Evolutionary conservation across 2,888 invertebrate species (phyloP).

Genomic region (Lithodes maja): DNA sequence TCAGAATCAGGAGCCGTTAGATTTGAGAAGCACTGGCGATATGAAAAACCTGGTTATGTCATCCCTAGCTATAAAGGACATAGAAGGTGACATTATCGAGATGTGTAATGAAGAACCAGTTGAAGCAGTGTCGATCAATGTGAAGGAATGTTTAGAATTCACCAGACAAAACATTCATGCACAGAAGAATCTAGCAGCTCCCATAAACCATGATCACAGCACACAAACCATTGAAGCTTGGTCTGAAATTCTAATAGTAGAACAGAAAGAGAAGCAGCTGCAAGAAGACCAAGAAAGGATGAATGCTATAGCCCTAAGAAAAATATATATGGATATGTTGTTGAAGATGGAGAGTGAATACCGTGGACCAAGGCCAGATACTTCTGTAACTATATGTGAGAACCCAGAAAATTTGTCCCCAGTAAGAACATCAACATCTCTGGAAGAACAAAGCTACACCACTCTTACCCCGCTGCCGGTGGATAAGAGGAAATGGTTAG

Average conservation of each 20-base stretch:
- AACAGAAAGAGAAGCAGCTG: neutral
- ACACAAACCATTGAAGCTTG: too few relatives aligned
- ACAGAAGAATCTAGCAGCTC: too few relatives aligned
- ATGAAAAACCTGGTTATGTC: slow-evolving; percentile 13
- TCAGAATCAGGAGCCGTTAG: slow-evolving; percentile 8
- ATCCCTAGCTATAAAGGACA: slow-evolving; percentile 39
- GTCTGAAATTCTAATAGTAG: too few relatives aligned
- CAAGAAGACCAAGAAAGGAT: neutral
- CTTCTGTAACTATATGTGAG: neutral
- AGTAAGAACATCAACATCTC: neutral
- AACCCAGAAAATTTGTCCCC: neutral
- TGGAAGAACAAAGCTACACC: neutral
- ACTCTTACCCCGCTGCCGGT: slow-evolving; percentile 29
- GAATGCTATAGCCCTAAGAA: neutral
- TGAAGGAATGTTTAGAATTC: too few relatives aligned
- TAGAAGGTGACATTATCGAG: slow-evolving; percentile 56
- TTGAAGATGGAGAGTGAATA: slow-evolving; percentile 9
- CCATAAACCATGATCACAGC: too few relatives aligned
- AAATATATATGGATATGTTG: slow-evolving; percentile 43
- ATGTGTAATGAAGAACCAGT: slow-evolving; percentile 19
- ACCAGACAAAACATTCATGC: too few relatives aligned
- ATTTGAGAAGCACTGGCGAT: slow-evolving; percentile 8
- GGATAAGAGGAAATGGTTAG: slow-evolving; percentile 21
- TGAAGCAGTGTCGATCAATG: too few relatives aligned
- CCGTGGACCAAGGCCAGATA: neutral